Percentiles rank a stretch among this genome's conserved stretches.
phyloP scores from a whole-genome alignment of 2,888 invertebrate genomes.

The Pristionchus japonicus region DNA sequence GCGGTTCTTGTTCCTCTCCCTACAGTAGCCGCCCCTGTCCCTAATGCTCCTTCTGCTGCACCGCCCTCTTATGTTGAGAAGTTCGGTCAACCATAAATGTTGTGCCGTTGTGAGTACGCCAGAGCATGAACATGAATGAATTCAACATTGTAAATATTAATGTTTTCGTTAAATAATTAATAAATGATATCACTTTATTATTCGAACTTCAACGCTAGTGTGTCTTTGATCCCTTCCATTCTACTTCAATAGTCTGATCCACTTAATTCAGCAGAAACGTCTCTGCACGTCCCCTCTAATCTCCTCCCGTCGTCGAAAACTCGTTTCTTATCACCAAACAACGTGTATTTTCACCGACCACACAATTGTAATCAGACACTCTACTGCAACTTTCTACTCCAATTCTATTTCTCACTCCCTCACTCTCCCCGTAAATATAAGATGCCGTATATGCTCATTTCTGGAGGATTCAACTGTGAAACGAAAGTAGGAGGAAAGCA shows the following conservation, averaged over 20 bases:
- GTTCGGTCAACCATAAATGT: neutral
- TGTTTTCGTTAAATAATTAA: too few relatives aligned
- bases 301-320: neutral
- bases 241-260: too few relatives aligned
- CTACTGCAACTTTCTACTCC: neutral
- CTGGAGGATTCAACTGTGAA: neutral
- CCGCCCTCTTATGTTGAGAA: neutral
- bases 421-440: too few relatives aligned
- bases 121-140: neutral
- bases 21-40: neutral
- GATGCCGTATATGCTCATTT: slow-evolving; percentile 1
- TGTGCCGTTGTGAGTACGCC: neutral
- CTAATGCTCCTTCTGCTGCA: neutral
- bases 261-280: neutral
- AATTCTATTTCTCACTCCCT: neutral
- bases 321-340: neutral
- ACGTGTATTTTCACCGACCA: neutral
- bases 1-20: neutral
- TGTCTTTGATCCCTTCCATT: too few relatives aligned
- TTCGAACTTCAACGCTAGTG: too few relatives aligned
- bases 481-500: neutral
- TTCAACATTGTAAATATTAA: neutral
- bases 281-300: neutral
- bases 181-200: too few relatives aligned
- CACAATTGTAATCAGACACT: neutral